Evolutionary conservation across 2,113 vertebrate species (phyloP).

Genomic region (Nothobranchius furzeri): DNA sequence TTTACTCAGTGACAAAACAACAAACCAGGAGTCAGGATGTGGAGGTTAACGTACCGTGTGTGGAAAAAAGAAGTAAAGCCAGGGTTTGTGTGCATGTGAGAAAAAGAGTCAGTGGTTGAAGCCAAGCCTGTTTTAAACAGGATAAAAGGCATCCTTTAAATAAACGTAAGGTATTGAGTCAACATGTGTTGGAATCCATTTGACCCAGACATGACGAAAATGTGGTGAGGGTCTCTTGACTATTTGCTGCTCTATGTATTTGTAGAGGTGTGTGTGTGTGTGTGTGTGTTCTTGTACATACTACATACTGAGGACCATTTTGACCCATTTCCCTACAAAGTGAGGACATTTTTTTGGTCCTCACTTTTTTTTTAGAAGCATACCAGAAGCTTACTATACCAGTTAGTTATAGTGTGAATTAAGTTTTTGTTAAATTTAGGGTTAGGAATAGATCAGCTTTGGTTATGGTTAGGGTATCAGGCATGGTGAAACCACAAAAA

Average conservation of each 20-base stretch:
- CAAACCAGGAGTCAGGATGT: background rate
- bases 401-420: no score
- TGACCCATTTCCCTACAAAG: no score
- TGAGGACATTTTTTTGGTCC: no score
- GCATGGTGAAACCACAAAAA: no score
- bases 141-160: slow-evolving; percentile 10
- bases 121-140: slow-evolving; percentile 10
- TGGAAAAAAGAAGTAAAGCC: no score
- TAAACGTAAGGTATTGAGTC: slow-evolving; percentile 28
- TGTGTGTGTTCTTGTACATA: slow-evolving; percentile 53
- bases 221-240: slow-evolving; percentile 52
- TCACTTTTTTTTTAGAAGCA: no score
- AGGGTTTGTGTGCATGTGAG: background rate
- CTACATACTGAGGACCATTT: background rate
- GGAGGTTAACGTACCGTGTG: slow-evolving; percentile 8
- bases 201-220: slow-evolving; percentile 48
- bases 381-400: no score
- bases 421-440: no score
- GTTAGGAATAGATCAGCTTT: no score
- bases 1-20: background rate
- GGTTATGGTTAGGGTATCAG: no score
- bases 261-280: slow-evolving; percentile 31
- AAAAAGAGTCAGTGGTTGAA: background rate
- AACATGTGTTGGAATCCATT: slow-evolving; percentile 1
- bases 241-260: slow-evolving; percentile 54